phyloP scores from a whole-genome alignment of 2,888 invertebrate genomes.

The Syritta pipiens region DNA sequence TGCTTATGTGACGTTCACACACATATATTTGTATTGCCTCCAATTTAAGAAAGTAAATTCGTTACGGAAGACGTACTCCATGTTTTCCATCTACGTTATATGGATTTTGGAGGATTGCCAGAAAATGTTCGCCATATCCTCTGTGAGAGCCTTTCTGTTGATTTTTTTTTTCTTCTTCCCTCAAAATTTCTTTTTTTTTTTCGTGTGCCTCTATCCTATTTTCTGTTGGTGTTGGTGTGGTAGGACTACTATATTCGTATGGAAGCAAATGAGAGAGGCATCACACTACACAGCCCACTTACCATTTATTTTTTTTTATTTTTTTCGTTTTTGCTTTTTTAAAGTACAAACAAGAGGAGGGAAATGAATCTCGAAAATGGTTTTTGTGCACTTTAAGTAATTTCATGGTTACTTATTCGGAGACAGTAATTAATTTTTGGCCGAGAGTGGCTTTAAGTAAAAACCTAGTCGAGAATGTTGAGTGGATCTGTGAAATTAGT shows the following conservation, averaged over 20 bases:
- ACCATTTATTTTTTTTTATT: background rate
- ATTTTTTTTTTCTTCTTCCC: too few relatives aligned
- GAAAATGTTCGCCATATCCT: slow-evolving; percentile 25
- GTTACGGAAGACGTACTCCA: slow-evolving; percentile 44
- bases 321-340: background rate
- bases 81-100: slow-evolving; percentile 39
- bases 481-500: slow-evolving; percentile 30
- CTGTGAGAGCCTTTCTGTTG: slow-evolving; percentile 16
- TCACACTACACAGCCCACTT: slow-evolving; percentile 6
- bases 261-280: slow-evolving; percentile 2
- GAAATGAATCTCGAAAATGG: slow-evolving; percentile 18
- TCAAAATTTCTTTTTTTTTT: too few relatives aligned
- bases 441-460: slow-evolving; percentile 15
- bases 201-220: slow-evolving; percentile 12
- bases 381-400: slow-evolving; percentile 39
- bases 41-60: slow-evolving; percentile 61
- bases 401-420: slow-evolving; percentile 48
- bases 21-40: slow-evolving; percentile 23
- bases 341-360: slow-evolving; percentile 39
- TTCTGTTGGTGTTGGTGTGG: slow-evolving; percentile 6
- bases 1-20: background rate
- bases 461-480: slow-evolving; percentile 1
- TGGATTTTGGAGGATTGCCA: slow-evolving; percentile 58
- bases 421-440: slow-evolving; percentile 58
- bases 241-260: slow-evolving; percentile 7